Conservation (phyloP, 2,888 invertebrate species). For the Panopea generosa region DNA sequence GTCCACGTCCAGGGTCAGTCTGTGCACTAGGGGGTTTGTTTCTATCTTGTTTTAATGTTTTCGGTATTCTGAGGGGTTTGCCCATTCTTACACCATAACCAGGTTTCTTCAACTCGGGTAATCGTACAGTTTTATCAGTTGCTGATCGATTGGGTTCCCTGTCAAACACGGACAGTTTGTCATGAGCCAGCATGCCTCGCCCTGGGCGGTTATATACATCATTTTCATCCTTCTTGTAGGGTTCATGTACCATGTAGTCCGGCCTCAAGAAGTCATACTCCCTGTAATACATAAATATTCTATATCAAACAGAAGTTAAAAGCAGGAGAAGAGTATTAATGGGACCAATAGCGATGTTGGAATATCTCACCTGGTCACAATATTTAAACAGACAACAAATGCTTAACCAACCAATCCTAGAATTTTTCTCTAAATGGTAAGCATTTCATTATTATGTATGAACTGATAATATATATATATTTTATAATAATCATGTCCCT, state of each 20-base stretch:
- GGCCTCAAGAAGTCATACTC: constrained; percentile 79
- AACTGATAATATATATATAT: no score
- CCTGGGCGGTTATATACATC: constrained; percentile 48
- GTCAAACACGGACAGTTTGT: constrained; percentile 70
- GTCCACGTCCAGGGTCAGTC: constrained; percentile 56
- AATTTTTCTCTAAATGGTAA: not conserved
- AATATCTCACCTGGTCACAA: no score
- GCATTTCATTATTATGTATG: not conserved
- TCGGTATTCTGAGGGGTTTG: constrained; percentile 61
- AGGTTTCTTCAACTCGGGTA: constrained; percentile 71
- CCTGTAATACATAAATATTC: constrained; percentile 47
- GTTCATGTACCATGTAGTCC: constrained; percentile 82
- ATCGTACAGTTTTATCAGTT: constrained; percentile 78
- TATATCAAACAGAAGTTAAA: no score
- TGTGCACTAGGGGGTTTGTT: constrained; percentile 52
- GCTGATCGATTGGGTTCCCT: constrained; percentile 63
- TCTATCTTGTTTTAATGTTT: constrained; percentile 27
- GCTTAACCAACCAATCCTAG: not conserved
- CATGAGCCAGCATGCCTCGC: constrained; percentile 69
- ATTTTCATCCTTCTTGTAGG: constrained; percentile 87
- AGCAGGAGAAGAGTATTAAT: no score
- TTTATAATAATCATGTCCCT: no score
- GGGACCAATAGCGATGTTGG: no score
- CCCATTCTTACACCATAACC: constrained; percentile 76
- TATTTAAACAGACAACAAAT: no score